These are phyloP conservation scores for Glyphotaelius pellucidus DNA, from an alignment of 2,888 invertebrate species.

Conservation along the genomic window DNA sequence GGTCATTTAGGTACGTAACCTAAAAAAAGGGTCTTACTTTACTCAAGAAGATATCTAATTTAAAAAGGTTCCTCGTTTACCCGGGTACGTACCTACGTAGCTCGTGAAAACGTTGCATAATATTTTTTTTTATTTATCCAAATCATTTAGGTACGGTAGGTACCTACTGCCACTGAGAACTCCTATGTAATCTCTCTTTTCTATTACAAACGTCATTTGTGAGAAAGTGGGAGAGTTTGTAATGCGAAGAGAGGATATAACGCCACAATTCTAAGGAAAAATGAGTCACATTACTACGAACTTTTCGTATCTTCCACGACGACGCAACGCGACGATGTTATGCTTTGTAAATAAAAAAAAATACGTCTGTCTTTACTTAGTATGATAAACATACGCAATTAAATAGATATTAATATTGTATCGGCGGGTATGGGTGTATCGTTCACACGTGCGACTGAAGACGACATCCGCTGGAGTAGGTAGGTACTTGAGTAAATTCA, in stretches of 20 bases:
- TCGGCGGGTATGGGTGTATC: constrained; percentile 4
- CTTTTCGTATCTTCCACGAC: no score
- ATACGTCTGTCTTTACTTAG: neutral
- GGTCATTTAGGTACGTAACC: neutral
- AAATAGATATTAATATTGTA: neutral
- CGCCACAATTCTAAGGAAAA: neutral
- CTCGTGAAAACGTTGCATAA: neutral
- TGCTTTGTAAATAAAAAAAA: neutral
- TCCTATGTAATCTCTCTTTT: neutral
- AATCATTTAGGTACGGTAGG: neutral
- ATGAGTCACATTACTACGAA: no score
- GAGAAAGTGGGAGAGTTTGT: neutral
- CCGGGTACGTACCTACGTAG: neutral
- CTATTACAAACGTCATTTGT: neutral
- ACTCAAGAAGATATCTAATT: no score
- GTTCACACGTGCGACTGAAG: constrained; percentile 46
- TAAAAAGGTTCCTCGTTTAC: no score
- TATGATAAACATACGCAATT: neutral
- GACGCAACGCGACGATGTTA: neutral
- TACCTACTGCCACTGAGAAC: neutral
- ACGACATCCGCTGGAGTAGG: constrained; percentile 37
- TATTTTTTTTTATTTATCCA: neutral
- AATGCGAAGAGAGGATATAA: neutral
- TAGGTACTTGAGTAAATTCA: constrained; percentile 16
- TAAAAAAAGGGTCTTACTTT: no score